Evolutionary conservation across 2,113 vertebrate genomes (phyloP), one percentile per base, ranked within the genome.

Genomic region (Acinonyx jubatus): DNA sequence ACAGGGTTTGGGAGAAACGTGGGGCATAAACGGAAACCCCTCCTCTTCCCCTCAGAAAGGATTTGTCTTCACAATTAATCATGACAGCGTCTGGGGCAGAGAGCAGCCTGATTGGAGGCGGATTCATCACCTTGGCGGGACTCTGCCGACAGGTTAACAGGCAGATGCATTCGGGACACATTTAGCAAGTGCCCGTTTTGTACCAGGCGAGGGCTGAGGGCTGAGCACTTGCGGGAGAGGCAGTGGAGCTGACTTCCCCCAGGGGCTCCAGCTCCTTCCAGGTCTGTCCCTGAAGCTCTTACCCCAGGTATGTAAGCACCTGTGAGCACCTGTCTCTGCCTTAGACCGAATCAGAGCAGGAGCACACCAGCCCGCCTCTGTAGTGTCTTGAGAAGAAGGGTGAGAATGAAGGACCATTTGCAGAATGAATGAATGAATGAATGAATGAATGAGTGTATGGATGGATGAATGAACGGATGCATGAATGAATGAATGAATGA

Each of bases 61-160:
- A 82, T 41, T 91, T 96, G 92, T 73, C 95, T 89, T 73, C 0
- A 0, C 84, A 65, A 65, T 81, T 90, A 84, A 66, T 57, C 87
- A 91, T 31, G 9, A 18, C 29, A 27, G 80, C 10, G 12, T 18
- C 19, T 14, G 0, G 68, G 81, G 84, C 63, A 57, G 48, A 74
- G 31, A 25, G 55, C 48, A 65, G 31, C 90, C 94, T 95, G 27
- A 0, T 48, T 92, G 12, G 0, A 36, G 57, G 82, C 84, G 68
- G 89, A 50, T 93, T 65, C 81, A 7, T 86, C 88, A 50, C 0
- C 1, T 87, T 69, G 33, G 73, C 21, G 23, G 50, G 23, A 4
- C n/a, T 81, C 50, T 69, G 4, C 1, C 9, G 13, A 78, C 91
- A 95, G 48, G 55, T 45, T 74, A 91, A 18, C 65, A 95, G 68